Base-by-base conservation (phyloP, 2,797 vertebrate species). In the Cirrhinus molitorella region DNA sequence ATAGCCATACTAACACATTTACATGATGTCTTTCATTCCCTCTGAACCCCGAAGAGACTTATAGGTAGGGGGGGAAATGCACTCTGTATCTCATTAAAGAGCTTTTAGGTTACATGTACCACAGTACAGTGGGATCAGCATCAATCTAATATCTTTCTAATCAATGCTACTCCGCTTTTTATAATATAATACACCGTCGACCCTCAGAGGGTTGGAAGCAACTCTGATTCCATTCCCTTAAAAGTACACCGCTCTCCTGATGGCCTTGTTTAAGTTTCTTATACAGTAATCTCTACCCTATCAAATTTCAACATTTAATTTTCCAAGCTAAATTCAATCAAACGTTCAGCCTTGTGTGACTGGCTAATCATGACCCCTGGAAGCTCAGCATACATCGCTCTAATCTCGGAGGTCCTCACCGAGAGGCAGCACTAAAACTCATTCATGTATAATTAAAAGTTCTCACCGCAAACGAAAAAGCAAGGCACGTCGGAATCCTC, bases 391-490 rank as follows among this genome's bases (percentile, higher is more conserved):
- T 84, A 79, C 61, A 81, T 83, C 57, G 51, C 67, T 49, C n/a
- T 19, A 59, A 72, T 88, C 88, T 85, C 88, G 1, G 55, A 82
- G 84, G 85, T 81, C 16, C 31, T 61, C 55, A 19, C 28, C 12
- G 70, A 67, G 83, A 49, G 74, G 28, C 83, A 47, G 85, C 83
- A 51, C 57, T 47, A 85, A 85, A 88, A 88, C 79, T 87, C 85
- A 85, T 88, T 88, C 86, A 88, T 68, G 63, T 84, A 85, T 88
- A 87, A 88, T 88, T 88, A 88, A 88, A 88, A 84, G 86, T 84
- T 87, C 79, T 85, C 31, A 14, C 47, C 43, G 40, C 70, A 79
- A 77, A 80, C 40, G 2, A 55, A 85, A 81, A 73, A 80, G 87
- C 81, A 78, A 70, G 72, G 34, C 57, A 73, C 28, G 23, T 37